Conservation (phyloP, 1,140 invertebrate species). For the Cotesia chilonis region DNA sequence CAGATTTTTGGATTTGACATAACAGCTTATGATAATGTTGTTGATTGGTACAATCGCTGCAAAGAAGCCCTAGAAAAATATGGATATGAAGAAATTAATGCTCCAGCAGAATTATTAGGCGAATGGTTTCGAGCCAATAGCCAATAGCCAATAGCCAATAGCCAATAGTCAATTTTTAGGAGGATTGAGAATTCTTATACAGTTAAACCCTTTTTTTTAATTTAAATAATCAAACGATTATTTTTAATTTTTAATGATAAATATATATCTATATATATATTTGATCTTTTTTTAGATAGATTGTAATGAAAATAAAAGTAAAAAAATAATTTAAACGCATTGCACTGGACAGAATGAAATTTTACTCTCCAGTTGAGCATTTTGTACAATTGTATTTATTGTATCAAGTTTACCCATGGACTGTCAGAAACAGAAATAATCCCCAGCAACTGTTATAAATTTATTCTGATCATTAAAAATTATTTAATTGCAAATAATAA, state of each 20-base stretch:
- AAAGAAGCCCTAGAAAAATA: constrained; percentile 60
- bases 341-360: background rate
- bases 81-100: constrained; percentile 66
- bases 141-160: constrained; percentile 10
- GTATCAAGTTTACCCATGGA: constrained; percentile 14
- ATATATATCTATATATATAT: constrained; percentile 24
- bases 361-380: background rate
- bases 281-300: no score
- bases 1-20: constrained; percentile 75
- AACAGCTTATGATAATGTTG: constrained; percentile 72
- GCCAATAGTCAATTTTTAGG: background rate
- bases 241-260: background rate
- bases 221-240: background rate
- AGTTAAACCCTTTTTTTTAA: background rate
- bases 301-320: no score
- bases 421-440: constrained; percentile 8
- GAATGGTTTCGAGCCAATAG: constrained; percentile 36
- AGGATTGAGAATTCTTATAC: no score
- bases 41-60: constrained; percentile 72
- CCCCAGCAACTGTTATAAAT: background rate
- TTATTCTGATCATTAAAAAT: background rate
- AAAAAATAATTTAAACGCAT: no score
- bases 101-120: constrained; percentile 43
- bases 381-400: background rate
- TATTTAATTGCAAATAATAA: no score